Evolutionary conservation across 2,797 vertebrate genomes (phyloP).

Genomic region (Oreonectes daqikongensis): DNA sequence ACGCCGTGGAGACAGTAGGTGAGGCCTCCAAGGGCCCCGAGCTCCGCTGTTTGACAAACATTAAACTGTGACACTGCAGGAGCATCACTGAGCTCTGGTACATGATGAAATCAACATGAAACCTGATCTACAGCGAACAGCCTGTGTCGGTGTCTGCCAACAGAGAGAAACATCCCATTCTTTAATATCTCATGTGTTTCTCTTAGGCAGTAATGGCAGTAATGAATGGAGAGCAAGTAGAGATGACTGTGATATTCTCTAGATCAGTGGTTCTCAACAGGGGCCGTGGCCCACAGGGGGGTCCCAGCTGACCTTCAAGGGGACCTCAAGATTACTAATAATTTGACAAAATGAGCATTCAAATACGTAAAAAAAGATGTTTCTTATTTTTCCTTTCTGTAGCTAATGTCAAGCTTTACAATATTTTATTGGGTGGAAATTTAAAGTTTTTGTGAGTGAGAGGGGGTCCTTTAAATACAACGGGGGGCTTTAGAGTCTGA

Average conservation of each 20-base stretch:
- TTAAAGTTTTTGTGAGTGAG: no score
- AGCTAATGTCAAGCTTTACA: no score
- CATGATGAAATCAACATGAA: slow-evolving; percentile 50
- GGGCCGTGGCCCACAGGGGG: no score
- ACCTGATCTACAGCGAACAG: slow-evolving; percentile 27
- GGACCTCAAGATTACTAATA: no score
- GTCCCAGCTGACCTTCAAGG: no score
- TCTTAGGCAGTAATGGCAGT: not conserved
- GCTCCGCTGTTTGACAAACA: slow-evolving; percentile 60
- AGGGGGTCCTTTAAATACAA: no score
- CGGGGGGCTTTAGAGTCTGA: no score
- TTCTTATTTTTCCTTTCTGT: no score
- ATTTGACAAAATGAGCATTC: no score
- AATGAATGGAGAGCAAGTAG: not conserved
- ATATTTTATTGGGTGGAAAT: no score
- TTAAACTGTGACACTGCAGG: slow-evolving; percentile 63
- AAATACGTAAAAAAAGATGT: no score
- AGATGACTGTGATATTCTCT: not conserved
- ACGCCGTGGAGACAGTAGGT: slow-evolving; percentile 59
- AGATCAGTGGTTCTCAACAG: no score
- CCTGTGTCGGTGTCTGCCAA: not conserved
- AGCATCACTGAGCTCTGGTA: slow-evolving; percentile 5
- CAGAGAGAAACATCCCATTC: not conserved
- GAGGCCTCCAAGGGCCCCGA: slow-evolving; percentile 63
- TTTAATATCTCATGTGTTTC: slow-evolving; percentile 4